A percentile compares a stretch with the other conserved stretches of the same genome.
Conservation (phyloP, 30 jellyfish, hydroid and myxozoan species). For the Mastigias papua region DNA sequence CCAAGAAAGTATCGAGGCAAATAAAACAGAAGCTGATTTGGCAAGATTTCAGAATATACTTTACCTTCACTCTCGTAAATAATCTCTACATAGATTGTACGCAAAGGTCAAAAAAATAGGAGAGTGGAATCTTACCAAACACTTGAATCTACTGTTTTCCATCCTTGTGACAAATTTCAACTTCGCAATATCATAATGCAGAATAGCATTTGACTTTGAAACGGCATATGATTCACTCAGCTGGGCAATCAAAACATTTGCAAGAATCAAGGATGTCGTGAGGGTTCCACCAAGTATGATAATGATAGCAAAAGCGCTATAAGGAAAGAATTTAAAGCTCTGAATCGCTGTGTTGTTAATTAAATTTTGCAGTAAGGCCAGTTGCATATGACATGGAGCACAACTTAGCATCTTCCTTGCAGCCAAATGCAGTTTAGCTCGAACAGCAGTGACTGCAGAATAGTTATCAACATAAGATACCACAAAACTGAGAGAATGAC, state of each 20-base stretch:
- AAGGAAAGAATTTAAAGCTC: background rate
- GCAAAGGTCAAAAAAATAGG: no score
- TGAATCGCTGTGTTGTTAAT: background rate
- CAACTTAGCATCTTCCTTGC: no score
- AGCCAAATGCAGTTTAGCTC: no score
- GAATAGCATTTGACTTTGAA: conserved; percentile 69
- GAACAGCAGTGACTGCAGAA: no score
- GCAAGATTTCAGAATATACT: background rate
- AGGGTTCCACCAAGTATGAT: conserved; percentile 74
- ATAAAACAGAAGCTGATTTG: background rate
- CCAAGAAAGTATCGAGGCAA: no score
- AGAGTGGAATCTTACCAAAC: background rate
- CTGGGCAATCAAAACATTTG: conserved; percentile 87
- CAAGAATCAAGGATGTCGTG: conserved; percentile 55
- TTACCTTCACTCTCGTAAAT: background rate
- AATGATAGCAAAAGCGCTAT: conserved; percentile 52
- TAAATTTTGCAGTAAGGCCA: background rate
- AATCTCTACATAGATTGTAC: background rate
- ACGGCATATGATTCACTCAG: conserved; percentile 82
- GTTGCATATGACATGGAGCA: no score
- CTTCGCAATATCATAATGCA: conserved; percentile 84
- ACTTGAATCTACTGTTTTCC: conserved; percentile 60
- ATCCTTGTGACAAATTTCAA: conserved; percentile 59
- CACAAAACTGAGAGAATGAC: no score
- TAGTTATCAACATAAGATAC: no score